These are phyloP conservation scores for Himalopsyche tibetana DNA, from an alignment of 2,888 invertebrate species.

Conservation along the genomic window DNA sequence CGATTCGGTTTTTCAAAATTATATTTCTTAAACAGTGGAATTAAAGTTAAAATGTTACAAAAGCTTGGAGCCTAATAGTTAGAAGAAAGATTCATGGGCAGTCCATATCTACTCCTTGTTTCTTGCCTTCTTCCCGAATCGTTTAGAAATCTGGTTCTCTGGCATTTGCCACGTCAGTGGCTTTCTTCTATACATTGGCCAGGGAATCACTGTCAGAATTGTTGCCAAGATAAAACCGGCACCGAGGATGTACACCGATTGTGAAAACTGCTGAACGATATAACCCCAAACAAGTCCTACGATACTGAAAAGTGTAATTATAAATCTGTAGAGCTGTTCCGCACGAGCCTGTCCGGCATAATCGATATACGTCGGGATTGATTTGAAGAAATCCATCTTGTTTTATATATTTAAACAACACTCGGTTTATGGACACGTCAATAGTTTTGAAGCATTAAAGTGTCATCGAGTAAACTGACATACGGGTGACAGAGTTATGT, in stretches of 20 bases:
- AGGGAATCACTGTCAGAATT: slow-evolving; percentile 93
- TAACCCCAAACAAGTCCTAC: slow-evolving; percentile 96
- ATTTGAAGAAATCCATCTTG: slow-evolving; percentile 75
- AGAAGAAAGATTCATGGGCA: background rate
- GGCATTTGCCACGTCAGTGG: slow-evolving; percentile 90
- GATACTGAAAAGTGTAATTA: slow-evolving; percentile 92
- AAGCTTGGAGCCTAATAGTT: background rate
- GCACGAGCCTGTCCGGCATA: slow-evolving; percentile 94
- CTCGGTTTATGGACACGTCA: background rate
- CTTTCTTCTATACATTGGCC: slow-evolving; percentile 95
- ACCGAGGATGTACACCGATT: slow-evolving; percentile 94
- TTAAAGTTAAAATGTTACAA: background rate
- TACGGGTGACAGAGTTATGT: background rate
- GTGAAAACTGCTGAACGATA: slow-evolving; percentile 95
- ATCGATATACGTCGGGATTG: slow-evolving; percentile 80
- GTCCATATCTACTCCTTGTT: slow-evolving; percentile 67
- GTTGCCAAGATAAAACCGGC: slow-evolving; percentile 93
- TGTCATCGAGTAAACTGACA: slow-evolving; percentile 13
- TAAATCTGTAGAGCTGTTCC: slow-evolving; percentile 91
- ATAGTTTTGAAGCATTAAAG: background rate
- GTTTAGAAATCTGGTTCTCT: slow-evolving; percentile 55
- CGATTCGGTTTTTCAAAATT: background rate
- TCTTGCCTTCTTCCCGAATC: slow-evolving; percentile 67
- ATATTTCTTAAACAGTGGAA: slow-evolving; percentile 32
- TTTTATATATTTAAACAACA: slow-evolving; percentile 40